These are phyloP conservation scores for Polylopha cassiicola DNA, from an alignment of 2,888 invertebrate species.

Conservation along the genomic window DNA sequence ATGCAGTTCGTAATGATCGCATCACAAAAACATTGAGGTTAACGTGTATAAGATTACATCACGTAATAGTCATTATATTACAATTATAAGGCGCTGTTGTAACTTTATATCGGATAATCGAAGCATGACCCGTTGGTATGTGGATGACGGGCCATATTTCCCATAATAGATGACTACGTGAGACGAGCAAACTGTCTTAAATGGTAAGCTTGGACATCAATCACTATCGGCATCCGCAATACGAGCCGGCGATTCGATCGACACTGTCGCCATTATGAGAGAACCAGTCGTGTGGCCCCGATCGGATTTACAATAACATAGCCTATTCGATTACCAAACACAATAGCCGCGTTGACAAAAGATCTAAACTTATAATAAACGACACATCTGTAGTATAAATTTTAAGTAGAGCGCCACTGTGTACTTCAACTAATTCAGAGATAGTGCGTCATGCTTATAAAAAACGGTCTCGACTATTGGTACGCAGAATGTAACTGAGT, in stretches of 20 bases:
- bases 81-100: conserved; percentile 12
- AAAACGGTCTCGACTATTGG: conserved; percentile 38
- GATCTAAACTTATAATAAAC: conserved; percentile 14
- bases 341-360: conserved; percentile 17
- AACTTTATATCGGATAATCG: conserved; percentile 16
- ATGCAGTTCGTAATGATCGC: conserved; percentile 38
- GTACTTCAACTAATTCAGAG: conserved; percentile 25
- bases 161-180: conserved; percentile 4
- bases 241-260: conserved; percentile 31
- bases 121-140: conserved; percentile 14
- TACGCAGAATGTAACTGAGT: conserved; percentile 33
- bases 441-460: conserved; percentile 53
- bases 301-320: conserved; percentile 30
- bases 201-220: conserved; percentile 31
- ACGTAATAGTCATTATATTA: conserved; percentile 36
- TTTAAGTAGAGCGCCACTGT: conserved; percentile 28
- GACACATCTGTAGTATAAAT: conserved; percentile 29
- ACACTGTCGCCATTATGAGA: conserved; percentile 33
- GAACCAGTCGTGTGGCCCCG: conserved; percentile 35
- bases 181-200: conserved; percentile 23
- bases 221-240: conserved; percentile 33
- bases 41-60: conserved; percentile 36
- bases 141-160: conserved; percentile 12
- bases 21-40: conserved; percentile 35
- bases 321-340: conserved; percentile 40